These are phyloP conservation scores for Nephila pilipes DNA, from an alignment of 1,140 invertebrate species.

Conservation along the genomic window DNA sequence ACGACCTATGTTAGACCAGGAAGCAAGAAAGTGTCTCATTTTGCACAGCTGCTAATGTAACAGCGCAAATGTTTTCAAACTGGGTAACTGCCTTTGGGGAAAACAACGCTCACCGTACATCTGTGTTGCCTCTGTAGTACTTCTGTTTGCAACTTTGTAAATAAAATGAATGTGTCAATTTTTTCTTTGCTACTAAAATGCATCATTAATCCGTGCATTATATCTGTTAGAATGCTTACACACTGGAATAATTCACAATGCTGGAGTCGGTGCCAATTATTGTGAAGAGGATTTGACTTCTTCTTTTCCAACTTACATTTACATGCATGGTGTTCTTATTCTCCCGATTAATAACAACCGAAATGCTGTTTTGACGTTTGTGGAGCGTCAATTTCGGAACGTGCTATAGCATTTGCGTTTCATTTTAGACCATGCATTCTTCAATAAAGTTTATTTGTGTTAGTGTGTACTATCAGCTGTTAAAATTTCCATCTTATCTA, in stretches of 20 bases:
- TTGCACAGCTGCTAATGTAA: too few species aligned
- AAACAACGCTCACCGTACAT: too few species aligned
- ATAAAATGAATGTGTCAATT: background rate
- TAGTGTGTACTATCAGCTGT: background rate
- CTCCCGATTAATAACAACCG: background rate
- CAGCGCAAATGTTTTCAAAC: too few species aligned
- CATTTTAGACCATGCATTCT: background rate
- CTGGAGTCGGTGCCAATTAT: background rate
- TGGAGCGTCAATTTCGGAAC: background rate
- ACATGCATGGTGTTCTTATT: background rate
- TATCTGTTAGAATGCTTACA: too few species aligned
- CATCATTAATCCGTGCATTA: background rate
- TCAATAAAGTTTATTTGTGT: background rate
- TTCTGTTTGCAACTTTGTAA: too few species aligned
- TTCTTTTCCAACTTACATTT: too few species aligned
- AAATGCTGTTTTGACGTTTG: background rate
- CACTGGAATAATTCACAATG: background rate
- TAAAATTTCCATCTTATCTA: background rate
- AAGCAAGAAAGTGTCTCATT: too few species aligned
- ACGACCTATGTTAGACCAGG: too few species aligned
- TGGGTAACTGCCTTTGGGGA: too few species aligned
- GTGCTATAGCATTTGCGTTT: background rate
- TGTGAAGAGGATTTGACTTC: background rate
- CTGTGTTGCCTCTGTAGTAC: too few species aligned
- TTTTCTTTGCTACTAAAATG: background rate